Evolutionary conservation across 2,113 vertebrate genomes (phyloP).

Genomic region (Falco punctatus): DNA sequence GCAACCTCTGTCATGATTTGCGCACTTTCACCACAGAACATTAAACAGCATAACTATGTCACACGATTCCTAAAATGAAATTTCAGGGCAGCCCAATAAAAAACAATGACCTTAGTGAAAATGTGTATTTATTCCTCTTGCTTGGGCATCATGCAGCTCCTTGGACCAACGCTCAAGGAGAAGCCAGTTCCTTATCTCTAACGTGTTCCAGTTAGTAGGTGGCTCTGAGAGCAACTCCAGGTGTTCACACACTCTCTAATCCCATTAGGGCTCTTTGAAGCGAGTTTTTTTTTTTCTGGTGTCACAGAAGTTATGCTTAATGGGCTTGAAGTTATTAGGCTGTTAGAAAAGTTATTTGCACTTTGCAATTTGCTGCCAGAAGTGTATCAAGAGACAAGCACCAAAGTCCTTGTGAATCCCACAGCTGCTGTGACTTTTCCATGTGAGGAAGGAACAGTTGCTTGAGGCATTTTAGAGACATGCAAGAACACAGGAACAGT

Average conservation of each 20-base stretch:
- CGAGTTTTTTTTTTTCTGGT: constrained; percentile 36
- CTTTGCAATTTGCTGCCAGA: constrained; percentile 45
- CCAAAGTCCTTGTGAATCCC: constrained; percentile 51
- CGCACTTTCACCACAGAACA: not conserved
- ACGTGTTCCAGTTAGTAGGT: not conserved
- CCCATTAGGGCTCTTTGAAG: constrained; percentile 62
- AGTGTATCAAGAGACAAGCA: constrained; percentile 42
- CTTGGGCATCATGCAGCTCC: not conserved
- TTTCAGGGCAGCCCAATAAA: not conserved
- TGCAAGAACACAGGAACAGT: constrained; percentile 52
- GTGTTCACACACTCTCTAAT: constrained; percentile 58
- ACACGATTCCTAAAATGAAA: not conserved
- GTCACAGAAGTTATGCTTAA: constrained; percentile 69
- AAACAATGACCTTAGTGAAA: not conserved
- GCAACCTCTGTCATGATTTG: not conserved
- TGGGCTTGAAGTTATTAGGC: constrained; percentile 62
- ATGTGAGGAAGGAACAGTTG: constrained; percentile 46
- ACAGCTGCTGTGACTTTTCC: constrained; percentile 70
- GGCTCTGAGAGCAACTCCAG: constrained; percentile 42
- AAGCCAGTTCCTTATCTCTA: not conserved
- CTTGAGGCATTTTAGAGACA: constrained; percentile 61
- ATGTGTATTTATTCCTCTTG: not conserved
- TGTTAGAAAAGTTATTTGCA: constrained; percentile 57
- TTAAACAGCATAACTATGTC: not conserved
- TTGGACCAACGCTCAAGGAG: not conserved